Evolutionary conservation across 2,113 vertebrate species (phyloP), one percentile per base, ranked within the genome.

Genomic region (Pollimyrus isidori): DNA sequence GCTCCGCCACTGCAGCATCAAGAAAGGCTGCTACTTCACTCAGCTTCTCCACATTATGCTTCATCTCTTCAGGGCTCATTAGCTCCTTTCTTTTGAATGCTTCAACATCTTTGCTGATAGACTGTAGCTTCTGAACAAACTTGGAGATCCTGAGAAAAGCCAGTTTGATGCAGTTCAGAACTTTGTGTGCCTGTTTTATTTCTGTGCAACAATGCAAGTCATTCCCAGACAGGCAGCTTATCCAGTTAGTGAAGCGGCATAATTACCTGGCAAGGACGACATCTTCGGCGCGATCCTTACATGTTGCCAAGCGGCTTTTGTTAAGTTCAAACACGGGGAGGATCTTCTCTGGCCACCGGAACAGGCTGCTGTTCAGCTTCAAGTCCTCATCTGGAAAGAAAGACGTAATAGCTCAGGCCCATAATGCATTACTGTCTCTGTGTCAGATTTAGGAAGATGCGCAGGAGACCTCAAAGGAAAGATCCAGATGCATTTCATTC

Each of bases 331-430:
- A 96, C 84, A 97, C 88, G 15, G 89, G 90, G 69, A 94, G 91
- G 86, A 98, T 97, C 86, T 96, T 92, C 23, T 90, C 93, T 0
- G 97, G 97, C 97, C 98, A 99, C 52, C 95, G 94, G 91, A 98
- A 97, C 87, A 97, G 93, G 13, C 30, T 89, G 87, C 96, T 95
- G 90, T 98, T 98, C 92, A 99, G 90, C 88, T 94, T 96, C 90
- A 98, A 91, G 90, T 99, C 97, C 76, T 97, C 96, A 87, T 45
- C 98, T 99, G 91, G 91, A 85, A 91, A 86, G 5, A 90, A 39
- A 62, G 58, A 80, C 76, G 15, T n/a, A 53, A 53, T 48, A 35
- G n/a, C 45, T 86, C 9, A 86, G 45, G 49, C 5, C 11, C 49
- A 19, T 30, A 4, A 85, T 7, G 6, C 42, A 26, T 85, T 49